phyloP scores from a whole-genome alignment of 2,797 vertebrate genomes.

The Enteromius treurensis region DNA sequence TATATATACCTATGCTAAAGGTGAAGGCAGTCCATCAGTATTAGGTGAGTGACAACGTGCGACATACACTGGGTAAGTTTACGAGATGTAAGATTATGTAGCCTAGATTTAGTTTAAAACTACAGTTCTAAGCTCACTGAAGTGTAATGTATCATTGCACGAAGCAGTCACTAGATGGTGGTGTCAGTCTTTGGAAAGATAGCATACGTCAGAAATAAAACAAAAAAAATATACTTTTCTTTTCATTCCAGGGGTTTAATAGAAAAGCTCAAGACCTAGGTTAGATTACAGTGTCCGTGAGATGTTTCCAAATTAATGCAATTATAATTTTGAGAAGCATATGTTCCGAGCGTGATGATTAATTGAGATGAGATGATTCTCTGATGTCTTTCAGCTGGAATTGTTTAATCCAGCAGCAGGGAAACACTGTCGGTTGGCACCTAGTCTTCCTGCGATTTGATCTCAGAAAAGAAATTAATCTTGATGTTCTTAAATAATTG shows the following conservation, averaged over 20 bases:
- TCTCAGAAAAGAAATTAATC: not conserved
- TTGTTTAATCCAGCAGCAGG: constrained; percentile 43
- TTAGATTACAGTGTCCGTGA: not conserved
- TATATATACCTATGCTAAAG: no score
- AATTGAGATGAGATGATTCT: not conserved
- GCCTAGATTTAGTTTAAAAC: not conserved
- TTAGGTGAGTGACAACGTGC: no score
- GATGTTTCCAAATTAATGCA: not conserved
- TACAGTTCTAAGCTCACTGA: not conserved
- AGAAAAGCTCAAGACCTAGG: constrained; percentile 44
- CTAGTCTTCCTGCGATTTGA: not conserved
- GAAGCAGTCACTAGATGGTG: constrained; percentile 64
- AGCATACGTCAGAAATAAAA: not conserved
- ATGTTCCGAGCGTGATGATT: not conserved
- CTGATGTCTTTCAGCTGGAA: constrained; percentile 20
- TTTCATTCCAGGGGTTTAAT: constrained; percentile 42
- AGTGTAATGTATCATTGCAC: not conserved
- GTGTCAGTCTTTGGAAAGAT: not conserved
- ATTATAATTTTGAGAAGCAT: not conserved
- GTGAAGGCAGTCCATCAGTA: no score
- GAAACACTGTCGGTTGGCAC: constrained; percentile 9
- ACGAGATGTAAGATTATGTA: not conserved
- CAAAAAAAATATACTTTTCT: not conserved
- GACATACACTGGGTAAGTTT: not conserved
- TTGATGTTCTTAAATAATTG: constrained; percentile 22